Evolutionary conservation across 2,888 invertebrate genomes (phyloP), one percentile per base, ranked within the genome.

Genomic region (Saturnia pavonia): DNA sequence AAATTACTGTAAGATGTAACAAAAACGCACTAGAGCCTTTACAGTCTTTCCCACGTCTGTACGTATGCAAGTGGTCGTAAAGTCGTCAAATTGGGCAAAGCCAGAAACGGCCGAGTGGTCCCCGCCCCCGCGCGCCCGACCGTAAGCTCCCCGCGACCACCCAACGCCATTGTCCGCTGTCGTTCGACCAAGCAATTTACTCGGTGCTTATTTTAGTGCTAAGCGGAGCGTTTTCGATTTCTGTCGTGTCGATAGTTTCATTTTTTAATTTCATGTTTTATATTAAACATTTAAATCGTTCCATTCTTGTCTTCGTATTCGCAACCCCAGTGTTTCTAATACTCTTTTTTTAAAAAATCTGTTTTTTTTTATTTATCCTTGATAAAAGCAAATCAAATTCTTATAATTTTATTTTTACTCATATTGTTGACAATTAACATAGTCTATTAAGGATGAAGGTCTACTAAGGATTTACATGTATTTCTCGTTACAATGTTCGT

Each of bases 21-120:
- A 65, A 65, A 63, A 65, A 40, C 19, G 19, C 40, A 40, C 54
- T 25, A 67, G 16, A 66, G 40, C n/a, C 66, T 69, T n/a, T 34
- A 34, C 34, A 34, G 34, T 34, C 69, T 68, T 77, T 76, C 75
- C 75, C 76, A 75, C 76, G 74, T 69, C 72, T 72, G 68, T 72
- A 70, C n/a, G n/a, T 45, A 69, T 72, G 74, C 74, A 78, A 73
- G 82, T 76, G 76, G 74, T 78, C 78, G 86, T 85, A 83, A 84
- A 86, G 79, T 81, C 79, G 81, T 84, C 80, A 82, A 87, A 86
- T 89, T 87, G 84, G 87, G 83, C 83, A 82, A 83, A 85, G 79
- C 79, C 79, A 78, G 85, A 82, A 83, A 80, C 76, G 79, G 73
- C 80, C 78, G 80, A 65, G 65, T 51, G 74, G 69, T 71, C 71